These are phyloP conservation scores for Melanostigma gelatinosum DNA, from an alignment of 2,113 vertebrate species.

Conservation along the genomic window DNA sequence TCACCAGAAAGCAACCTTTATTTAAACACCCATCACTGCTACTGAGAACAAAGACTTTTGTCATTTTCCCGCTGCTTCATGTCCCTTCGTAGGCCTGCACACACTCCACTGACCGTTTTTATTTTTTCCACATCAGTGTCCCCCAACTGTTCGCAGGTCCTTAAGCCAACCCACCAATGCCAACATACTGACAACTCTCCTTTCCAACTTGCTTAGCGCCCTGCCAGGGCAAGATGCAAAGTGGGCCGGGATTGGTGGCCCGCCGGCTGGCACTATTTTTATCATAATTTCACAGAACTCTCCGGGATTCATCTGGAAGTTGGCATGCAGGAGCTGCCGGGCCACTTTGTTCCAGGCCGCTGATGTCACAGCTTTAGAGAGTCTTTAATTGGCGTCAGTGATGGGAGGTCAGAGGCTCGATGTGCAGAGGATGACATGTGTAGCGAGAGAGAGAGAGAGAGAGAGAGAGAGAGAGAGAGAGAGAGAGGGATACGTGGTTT, in stretches of 20 bases:
- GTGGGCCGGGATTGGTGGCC: constrained; percentile 58
- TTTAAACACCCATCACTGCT: background rate
- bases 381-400: constrained; percentile 70
- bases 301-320: constrained; percentile 74
- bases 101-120: constrained; percentile 37
- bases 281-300: constrained; percentile 90
- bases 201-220: constrained; percentile 51
- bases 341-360: constrained; percentile 63
- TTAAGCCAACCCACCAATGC: constrained; percentile 59
- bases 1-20: background rate
- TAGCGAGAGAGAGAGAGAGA: constrained; percentile 15
- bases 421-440: constrained; percentile 44
- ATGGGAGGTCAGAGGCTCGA: constrained; percentile 37
- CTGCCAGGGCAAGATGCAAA: constrained; percentile 58
- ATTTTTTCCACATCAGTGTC: constrained; percentile 72
- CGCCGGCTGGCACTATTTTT: constrained; percentile 87
- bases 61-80: background rate
- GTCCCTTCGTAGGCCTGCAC: constrained; percentile 10
- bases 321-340: constrained; percentile 43
- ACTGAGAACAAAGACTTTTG: background rate
- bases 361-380: constrained; percentile 68
- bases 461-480: constrained; percentile 13
- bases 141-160: constrained; percentile 69
- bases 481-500: constrained; percentile 30
- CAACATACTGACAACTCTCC: constrained; percentile 61